A percentile compares a stretch with the other conserved stretches of the same genome.
Conservation (phyloP, 2,113 vertebrate species). For the Gnathonemus echidnorhynchus region DNA sequence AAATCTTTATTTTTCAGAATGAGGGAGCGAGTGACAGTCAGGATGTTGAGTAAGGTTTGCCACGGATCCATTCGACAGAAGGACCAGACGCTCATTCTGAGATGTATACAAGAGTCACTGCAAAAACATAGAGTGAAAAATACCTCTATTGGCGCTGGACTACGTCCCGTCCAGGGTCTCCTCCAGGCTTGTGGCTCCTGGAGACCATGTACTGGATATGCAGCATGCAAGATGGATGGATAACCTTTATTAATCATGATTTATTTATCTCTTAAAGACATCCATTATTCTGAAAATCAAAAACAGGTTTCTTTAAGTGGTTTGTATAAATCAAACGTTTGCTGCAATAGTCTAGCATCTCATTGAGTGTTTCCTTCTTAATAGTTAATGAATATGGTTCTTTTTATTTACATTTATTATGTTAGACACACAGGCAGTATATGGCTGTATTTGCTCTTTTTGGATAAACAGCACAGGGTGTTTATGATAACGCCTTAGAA, state of each 20-base stretch:
- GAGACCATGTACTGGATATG: background rate
- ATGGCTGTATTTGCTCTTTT: background rate
- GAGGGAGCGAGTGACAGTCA: background rate
- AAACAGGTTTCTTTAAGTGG: background rate
- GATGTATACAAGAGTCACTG: background rate
- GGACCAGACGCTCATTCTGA: background rate
- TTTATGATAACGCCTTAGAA: background rate
- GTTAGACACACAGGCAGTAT: background rate
- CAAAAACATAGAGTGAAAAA: background rate
- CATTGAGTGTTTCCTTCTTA: background rate
- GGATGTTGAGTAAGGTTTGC: background rate
- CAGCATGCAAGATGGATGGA: background rate
- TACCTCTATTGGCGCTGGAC: background rate
- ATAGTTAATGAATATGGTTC: background rate
- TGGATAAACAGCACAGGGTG: background rate
- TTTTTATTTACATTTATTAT: background rate
- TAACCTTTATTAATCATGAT: background rate
- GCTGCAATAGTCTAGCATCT: background rate
- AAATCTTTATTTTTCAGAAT: background rate
- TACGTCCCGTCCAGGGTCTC: background rate
- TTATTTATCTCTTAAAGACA: background rate
- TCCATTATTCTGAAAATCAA: background rate
- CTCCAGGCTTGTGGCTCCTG: background rate
- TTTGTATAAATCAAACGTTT: background rate
- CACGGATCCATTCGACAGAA: background rate